phyloP scores from a whole-genome alignment of 2,888 invertebrate genomes.

The Amiota communis region DNA sequence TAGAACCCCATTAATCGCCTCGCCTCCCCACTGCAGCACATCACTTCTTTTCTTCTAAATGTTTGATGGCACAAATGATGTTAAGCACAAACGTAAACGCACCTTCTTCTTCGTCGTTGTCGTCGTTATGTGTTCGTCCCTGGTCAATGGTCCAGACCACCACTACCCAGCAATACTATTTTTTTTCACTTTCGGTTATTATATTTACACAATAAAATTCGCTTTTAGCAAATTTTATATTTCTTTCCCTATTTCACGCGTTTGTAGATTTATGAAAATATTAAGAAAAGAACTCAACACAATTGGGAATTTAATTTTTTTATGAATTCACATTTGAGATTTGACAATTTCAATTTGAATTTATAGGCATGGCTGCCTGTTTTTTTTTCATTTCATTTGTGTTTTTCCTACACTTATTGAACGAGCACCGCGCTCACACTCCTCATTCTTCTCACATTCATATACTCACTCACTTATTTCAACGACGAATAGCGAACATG shows the following conservation, averaged over 20 bases:
- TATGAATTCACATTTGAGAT: conserved; percentile 36
- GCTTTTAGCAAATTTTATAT: conserved; percentile 25
- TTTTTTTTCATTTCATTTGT: conserved; percentile 25
- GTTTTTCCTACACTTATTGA: conserved; percentile 26
- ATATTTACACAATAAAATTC: conserved; percentile 55
- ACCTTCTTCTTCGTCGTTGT: conserved; percentile 5
- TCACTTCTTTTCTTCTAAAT: too few species aligned
- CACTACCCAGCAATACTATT: background rate
- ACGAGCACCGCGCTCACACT: conserved; percentile 28
- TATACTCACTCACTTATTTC: conserved; percentile 28
- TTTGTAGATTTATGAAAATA: conserved; percentile 30
- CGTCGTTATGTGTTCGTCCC: background rate
- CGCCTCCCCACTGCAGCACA: background rate
- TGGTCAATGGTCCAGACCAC: conserved; percentile 3
- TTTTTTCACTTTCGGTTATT: conserved; percentile 53
- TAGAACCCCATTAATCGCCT: background rate
- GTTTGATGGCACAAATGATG: background rate
- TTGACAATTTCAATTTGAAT: conserved; percentile 41
- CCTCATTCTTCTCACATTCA: too few species aligned
- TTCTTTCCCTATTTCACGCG: conserved; percentile 22
- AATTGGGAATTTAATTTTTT: background rate
- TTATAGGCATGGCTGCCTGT: conserved; percentile 50
- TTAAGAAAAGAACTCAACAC: background rate
- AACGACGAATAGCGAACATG: conserved; percentile 29
- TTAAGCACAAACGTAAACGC: conserved; percentile 29